Percentiles rank a stretch among this genome's conserved stretches.
These are phyloP conservation scores for Hemicentrotus pulcherrimus DNA, from an alignment of 35 echinoderm and acorn worm species.

Conservation along the genomic window DNA sequence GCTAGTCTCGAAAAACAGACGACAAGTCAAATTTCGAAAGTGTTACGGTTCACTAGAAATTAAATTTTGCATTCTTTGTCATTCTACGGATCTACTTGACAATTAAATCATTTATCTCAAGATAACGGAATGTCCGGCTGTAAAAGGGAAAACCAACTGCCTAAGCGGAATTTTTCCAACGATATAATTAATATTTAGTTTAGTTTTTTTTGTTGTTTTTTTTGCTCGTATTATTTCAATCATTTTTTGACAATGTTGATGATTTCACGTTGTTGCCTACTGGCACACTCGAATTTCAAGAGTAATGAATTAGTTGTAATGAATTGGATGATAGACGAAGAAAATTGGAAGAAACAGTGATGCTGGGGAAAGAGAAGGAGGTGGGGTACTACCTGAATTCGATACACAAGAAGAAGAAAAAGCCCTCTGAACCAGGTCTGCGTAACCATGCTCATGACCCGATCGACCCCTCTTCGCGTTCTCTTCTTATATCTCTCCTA, in stretches of 20 bases:
- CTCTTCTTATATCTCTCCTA: too few species aligned
- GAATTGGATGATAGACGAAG: background rate
- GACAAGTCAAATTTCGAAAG: background rate
- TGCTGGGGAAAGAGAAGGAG: background rate
- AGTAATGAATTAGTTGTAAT: too few species aligned
- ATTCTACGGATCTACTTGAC: too few species aligned
- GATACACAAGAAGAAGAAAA: too few species aligned
- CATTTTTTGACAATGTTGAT: background rate
- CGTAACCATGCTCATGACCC: background rate
- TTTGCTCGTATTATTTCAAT: background rate
- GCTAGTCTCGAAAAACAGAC: background rate
- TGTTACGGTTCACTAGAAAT: background rate
- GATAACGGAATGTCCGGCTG: too few species aligned
- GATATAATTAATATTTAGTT: too few species aligned
- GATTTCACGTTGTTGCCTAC: background rate
- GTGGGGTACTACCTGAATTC: too few species aligned
- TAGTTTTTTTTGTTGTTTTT: background rate
- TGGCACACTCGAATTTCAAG: too few species aligned
- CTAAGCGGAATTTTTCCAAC: too few species aligned
- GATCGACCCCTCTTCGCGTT: background rate
- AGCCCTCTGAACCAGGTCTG: background rate
- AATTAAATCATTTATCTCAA: too few species aligned
- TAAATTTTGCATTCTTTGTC: too few species aligned
- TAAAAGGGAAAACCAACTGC: too few species aligned
- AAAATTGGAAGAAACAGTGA: background rate